Base-by-base conservation (phyloP, 2,888 invertebrate genomes). In the Macaria liturata region DNA sequence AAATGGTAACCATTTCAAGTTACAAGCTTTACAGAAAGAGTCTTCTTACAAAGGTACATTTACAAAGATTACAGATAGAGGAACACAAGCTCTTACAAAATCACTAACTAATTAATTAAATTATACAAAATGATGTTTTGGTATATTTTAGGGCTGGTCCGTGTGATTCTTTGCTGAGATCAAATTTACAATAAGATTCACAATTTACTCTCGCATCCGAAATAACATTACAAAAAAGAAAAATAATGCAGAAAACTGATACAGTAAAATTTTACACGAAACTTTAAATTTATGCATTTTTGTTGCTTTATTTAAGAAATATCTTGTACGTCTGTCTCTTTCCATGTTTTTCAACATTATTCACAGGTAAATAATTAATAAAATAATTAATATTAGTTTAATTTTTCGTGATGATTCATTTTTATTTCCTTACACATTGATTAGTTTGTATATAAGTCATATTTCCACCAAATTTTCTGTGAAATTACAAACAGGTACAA, bases 51-150 rank as follows among this genome's bases (percentile, higher is more conserved):
- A 50, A 49, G 66, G 71, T 78, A 79, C 77, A 81, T 82, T 78
- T 78, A 83, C 80, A 82, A 79, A 81, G 78, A 76, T 77, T 75
- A 75, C 55, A 63, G 57, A 74, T 76, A 84, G 76, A 90, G 90
- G 88, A 90, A 90, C 91, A 90, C 84, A 75, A 88, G 84, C 81
- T 64, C 81, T 84, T 84, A 86, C 30, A 54, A 54, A 48, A 71
- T 45, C 9, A 30, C 34, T 42, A 45, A 45, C 4, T n/a, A 30
- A 45, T 62, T 70, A 64, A 63, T 8, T 64, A 69, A 59, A 81
- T 84, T 84, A 85, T 84, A 86, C 84, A 87, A 83, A n/a, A 39
- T 83, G 81, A 84, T 84, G 77, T 83, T 91, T 91, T 91, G 91
- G 90, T 91, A 86, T 86, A 80, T 71, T 49, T 56, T 69, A 80